Conservation (phyloP, 2,797 vertebrate genomes). For the Sebastes cheni region DNA sequence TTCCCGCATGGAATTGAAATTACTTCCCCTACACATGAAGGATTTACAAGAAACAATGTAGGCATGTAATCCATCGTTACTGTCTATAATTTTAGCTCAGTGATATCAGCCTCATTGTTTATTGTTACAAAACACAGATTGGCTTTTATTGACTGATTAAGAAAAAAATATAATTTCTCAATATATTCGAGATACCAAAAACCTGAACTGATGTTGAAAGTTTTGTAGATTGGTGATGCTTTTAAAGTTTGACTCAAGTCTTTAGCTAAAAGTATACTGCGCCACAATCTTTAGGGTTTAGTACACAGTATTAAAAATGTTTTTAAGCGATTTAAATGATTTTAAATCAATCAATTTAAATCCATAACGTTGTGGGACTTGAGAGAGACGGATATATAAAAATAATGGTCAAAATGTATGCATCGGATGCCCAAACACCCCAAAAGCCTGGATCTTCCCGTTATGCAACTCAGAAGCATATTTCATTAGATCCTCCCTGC, state of each 20-base stretch:
- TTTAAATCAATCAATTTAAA: no score
- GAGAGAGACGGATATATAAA: neutral
- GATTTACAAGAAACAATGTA: neutral
- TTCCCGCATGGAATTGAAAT: neutral
- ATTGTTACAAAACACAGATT: neutral
- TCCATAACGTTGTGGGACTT: neutral
- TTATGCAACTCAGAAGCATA: neutral
- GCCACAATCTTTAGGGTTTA: neutral
- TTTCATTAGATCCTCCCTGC: neutral
- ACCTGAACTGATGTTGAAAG: neutral
- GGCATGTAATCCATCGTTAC: neutral
- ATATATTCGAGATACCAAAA: neutral
- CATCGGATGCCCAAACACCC: neutral
- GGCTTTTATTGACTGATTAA: neutral
- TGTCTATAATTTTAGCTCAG: neutral
- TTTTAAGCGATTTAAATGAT: no score
- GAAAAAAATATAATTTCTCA: neutral
- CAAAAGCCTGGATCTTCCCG: neutral
- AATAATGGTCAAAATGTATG: neutral
- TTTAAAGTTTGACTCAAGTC: neutral
- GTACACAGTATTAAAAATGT: neutral
- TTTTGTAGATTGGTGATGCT: neutral
- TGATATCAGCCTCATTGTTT: neutral
- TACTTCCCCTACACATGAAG: neutral
- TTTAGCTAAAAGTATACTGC: neutral